phyloP scores from a whole-genome alignment of 1,140 invertebrate genomes.

The Ostrea denselamellosa region DNA sequence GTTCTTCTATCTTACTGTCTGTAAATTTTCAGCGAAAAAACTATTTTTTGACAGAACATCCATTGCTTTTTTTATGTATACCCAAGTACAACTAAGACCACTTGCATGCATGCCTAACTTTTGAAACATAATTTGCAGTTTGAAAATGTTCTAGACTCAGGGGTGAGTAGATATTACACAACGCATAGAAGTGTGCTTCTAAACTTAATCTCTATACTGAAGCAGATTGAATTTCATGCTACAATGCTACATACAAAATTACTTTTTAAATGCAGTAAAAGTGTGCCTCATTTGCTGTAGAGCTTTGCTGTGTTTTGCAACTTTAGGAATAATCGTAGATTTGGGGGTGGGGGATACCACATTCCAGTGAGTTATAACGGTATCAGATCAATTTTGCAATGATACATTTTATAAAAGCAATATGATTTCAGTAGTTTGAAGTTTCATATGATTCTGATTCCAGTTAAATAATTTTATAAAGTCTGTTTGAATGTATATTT shows the following conservation, averaged over 20 bases:
- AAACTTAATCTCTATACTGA: not conserved
- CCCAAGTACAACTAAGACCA: constrained; percentile 6
- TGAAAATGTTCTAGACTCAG: constrained; percentile 28
- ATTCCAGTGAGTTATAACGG: too few species aligned
- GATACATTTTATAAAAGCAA: too few species aligned
- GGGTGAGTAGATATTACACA: constrained; percentile 22
- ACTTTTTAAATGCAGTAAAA: not conserved
- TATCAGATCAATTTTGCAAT: too few species aligned
- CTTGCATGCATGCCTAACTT: constrained; percentile 32
- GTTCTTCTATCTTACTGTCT: not conserved
- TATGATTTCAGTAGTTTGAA: too few species aligned
- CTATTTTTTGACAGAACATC: constrained; percentile 3
- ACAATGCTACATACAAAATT: not conserved
- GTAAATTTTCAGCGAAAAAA: not conserved
- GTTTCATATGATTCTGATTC: too few species aligned
- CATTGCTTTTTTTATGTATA: not conserved
- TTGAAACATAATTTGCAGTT: constrained; percentile 34
- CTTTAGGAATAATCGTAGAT: too few species aligned
- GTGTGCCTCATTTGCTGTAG: not conserved
- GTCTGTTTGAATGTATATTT: too few species aligned
- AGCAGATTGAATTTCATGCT: constrained; percentile 18
- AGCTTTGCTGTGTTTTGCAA: not conserved
- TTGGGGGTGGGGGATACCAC: too few species aligned
- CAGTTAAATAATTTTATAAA: too few species aligned
- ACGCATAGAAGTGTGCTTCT: constrained; percentile 17